A percentile compares a stretch with the other conserved stretches of the same genome.
These are phyloP conservation scores for Syngnathus typhle DNA, from an alignment of 2,113 vertebrate species.

Conservation along the genomic window DNA sequence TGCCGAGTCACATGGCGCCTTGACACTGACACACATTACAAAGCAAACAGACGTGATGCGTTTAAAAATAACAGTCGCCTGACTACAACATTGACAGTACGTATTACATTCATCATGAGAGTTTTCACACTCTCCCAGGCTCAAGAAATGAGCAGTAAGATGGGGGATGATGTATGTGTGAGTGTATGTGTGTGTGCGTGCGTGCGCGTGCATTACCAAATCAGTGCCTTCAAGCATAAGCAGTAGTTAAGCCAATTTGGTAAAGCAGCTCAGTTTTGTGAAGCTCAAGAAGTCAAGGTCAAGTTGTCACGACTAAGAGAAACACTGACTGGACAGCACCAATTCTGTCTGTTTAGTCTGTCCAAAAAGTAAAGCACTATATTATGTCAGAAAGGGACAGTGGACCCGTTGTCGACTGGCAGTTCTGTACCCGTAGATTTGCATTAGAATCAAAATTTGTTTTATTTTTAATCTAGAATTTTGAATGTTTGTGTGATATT, in stretches of 20 bases:
- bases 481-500: too few species aligned
- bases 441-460: too few species aligned
- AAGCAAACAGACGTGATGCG: conserved; percentile 29
- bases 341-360: neutral
- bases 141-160: neutral
- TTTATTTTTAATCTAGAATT: too few species aligned
- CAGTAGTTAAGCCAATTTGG: conserved; percentile 43
- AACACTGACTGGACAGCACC: neutral
- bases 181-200: neutral
- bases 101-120: neutral
- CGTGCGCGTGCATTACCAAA: conserved; percentile 24
- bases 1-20: conserved; percentile 12
- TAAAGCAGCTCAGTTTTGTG: conserved; percentile 40
- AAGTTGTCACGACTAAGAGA: neutral
- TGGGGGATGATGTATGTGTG: neutral
- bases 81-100: neutral
- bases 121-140: neutral
- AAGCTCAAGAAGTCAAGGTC: conserved; percentile 26
- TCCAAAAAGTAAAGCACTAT: too few species aligned
- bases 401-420: too few species aligned
- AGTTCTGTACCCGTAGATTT: too few species aligned
- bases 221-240: conserved; percentile 21
- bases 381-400: too few species aligned
- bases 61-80: conserved; percentile 11
- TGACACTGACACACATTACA: neutral